Base-by-base conservation (phyloP, 2,113 vertebrate species). In the Fregata magnificens region DNA sequence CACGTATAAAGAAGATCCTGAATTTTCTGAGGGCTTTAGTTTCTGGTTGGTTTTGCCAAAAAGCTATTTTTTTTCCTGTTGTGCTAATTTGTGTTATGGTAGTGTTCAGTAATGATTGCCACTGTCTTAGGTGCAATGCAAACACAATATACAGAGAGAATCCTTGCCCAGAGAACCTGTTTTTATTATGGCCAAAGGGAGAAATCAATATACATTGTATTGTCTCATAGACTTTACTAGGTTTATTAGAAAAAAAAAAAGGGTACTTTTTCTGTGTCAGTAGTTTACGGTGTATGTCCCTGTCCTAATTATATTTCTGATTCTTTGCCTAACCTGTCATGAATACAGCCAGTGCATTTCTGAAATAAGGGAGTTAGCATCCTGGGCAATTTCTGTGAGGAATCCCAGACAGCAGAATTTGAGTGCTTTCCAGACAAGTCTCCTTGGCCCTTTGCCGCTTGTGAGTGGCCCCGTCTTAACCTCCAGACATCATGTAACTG, bases 11-110 rank as follows among this genome's bases (percentile, higher is more conserved):
- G 29, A 26, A 1, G 1, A n/a, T 63, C 18, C 47, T 50, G 31
- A 18, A 5, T 89, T 82, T 94, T 84, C 44, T 14, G 11, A 86
- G n/a, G 42, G 28, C 58, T 94, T 95, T 94, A 9, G 15, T 47
- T 94, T 94, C 90, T 80, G 72, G 15, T 88, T 96, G 69, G 40
- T 91, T 97, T 97, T 94, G 86, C 94, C 92, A 95, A 74, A 78
- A 34, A 40, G 71, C 52, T 73, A 66, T 8, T 90, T 50, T 34
- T 58, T 56, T 82, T 2, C 69, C 45, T 67, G 29, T 93, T 61
- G 45, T 69, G 74, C 26, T 86, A 77, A 76, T 49, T 72, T 61
- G 45, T 32, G 6, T 69, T 29, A 21, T 19, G 22, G 53, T 44
- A 28, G 10, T 8, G 36, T 21, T 66, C 29, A 28, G 38, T 78